phyloP scores from a whole-genome alignment of 2,797 vertebrate species.

The Phrynocephalus forsythii region DNA sequence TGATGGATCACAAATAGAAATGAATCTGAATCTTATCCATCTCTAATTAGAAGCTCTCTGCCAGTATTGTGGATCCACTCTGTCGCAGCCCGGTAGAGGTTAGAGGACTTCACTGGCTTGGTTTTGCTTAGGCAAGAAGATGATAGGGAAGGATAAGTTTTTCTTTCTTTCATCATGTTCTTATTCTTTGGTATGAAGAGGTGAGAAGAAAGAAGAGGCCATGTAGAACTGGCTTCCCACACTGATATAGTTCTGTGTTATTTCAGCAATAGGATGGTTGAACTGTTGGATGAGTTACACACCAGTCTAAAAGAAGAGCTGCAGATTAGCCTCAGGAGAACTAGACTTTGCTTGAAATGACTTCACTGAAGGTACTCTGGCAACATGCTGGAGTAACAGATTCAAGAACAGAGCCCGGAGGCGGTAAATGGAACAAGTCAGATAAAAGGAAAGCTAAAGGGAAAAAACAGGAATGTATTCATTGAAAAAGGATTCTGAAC shows the following conservation, averaged over 20 bases:
- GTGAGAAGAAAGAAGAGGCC: background rate
- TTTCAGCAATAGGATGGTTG: background rate
- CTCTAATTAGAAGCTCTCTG: background rate
- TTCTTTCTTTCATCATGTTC: no score
- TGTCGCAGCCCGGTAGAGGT: background rate
- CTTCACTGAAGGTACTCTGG: slow-evolving; percentile 11
- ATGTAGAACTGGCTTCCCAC: background rate
- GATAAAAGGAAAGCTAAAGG: background rate
- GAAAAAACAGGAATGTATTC: slow-evolving; percentile 11
- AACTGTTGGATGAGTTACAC: slow-evolving; percentile 10
- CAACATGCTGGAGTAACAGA: slow-evolving; percentile 19
- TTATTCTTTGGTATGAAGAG: background rate
- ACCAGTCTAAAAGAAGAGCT: slow-evolving; percentile 1
- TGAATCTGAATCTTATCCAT: no score
- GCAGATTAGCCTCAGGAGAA: slow-evolving; percentile 17
- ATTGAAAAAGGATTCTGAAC: background rate
- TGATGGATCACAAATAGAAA: no score
- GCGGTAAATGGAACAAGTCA: background rate
- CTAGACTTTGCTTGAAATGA: slow-evolving; percentile 14
- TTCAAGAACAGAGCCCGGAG: background rate
- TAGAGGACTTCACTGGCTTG: background rate
- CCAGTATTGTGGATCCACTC: background rate
- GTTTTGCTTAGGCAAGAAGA: background rate
- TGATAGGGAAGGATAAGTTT: background rate
- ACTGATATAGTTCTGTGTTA: background rate